Conservation (phyloP, 2,113 vertebrate genomes). For the Lophius piscatorius region DNA sequence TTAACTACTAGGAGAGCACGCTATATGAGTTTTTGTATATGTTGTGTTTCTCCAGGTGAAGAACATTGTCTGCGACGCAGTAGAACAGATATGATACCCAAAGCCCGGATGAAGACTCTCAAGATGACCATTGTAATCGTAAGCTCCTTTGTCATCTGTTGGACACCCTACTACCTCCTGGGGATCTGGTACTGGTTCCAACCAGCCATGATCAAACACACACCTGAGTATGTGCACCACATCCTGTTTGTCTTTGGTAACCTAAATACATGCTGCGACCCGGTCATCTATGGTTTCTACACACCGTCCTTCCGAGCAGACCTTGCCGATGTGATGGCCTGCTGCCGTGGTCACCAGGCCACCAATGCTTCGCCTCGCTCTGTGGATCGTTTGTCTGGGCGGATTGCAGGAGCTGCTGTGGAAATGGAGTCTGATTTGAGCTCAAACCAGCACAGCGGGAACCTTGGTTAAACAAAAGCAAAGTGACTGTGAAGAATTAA, state of each 20-base stretch:
- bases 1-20: too few species aligned
- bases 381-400: slow-evolving; percentile 44
- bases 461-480: slow-evolving; percentile 30
- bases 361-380: slow-evolving; percentile 48
- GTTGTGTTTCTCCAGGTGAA: slow-evolving; percentile 49
- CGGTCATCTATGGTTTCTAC: slow-evolving; percentile 86
- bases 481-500: too few species aligned
- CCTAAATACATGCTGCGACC: slow-evolving; percentile 87
- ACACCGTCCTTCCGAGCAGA: slow-evolving; percentile 85
- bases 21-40: not conserved
- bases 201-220: slow-evolving; percentile 82
- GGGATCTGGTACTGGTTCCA: slow-evolving; percentile 93
- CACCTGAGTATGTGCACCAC: slow-evolving; percentile 85
- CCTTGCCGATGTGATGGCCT: slow-evolving; percentile 50
- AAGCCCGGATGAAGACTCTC: slow-evolving; percentile 88
- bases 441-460: slow-evolving; percentile 63
- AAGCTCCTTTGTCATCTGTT: slow-evolving; percentile 86
- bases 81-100: slow-evolving; percentile 82
- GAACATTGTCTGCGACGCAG: slow-evolving; percentile 68
- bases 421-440: slow-evolving; percentile 73
- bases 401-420: slow-evolving; percentile 36
- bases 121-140: slow-evolving; percentile 89
- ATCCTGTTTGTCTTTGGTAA: slow-evolving; percentile 87
- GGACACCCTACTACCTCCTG: slow-evolving; percentile 88
- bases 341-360: slow-evolving; percentile 31